Conservation (phyloP, 1,140 invertebrate species). For the Atta cephalotes region DNA sequence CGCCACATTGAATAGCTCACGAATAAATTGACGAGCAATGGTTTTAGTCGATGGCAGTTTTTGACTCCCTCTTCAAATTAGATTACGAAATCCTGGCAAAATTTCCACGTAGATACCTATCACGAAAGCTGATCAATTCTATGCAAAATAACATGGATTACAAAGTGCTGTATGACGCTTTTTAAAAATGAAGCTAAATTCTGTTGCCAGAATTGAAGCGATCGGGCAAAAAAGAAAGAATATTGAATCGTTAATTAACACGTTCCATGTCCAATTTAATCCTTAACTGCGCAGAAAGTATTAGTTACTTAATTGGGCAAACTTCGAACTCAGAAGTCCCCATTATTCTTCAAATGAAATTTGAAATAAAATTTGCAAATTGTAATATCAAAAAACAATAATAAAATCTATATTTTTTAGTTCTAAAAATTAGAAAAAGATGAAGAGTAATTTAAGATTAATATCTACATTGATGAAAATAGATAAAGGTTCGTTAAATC, state of each 20-base stretch:
- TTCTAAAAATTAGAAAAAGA: too few relatives aligned
- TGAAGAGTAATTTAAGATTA: too few relatives aligned
- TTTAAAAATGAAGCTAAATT: not conserved
- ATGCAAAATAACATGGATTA: slow-evolving; percentile 18
- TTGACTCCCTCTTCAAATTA: slow-evolving; percentile 12
- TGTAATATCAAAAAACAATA: too few relatives aligned
- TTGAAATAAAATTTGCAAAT: too few relatives aligned
- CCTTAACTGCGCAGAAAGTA: too few relatives aligned
- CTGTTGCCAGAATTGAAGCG: not conserved
- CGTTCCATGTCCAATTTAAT: too few relatives aligned
- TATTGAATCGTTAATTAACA: not conserved
- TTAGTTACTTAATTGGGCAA: too few relatives aligned
- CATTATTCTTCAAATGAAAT: too few relatives aligned
- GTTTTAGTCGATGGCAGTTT: not conserved
- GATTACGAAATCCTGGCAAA: not conserved
- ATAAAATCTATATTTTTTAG: too few relatives aligned
- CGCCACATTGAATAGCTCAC: not conserved
- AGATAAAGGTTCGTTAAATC: too few relatives aligned
- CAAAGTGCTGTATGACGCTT: not conserved
- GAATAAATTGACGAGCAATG: slow-evolving; percentile 15
- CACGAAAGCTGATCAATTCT: slow-evolving; percentile 13
- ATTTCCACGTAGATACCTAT: not conserved
- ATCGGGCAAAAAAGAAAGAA: not conserved
- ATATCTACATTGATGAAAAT: too few relatives aligned
- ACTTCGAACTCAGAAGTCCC: too few relatives aligned